Evolutionary conservation across 2,113 vertebrate genomes (phyloP), one percentile per base, ranked within the genome.

Genomic region (Sciurus niger): DNA sequence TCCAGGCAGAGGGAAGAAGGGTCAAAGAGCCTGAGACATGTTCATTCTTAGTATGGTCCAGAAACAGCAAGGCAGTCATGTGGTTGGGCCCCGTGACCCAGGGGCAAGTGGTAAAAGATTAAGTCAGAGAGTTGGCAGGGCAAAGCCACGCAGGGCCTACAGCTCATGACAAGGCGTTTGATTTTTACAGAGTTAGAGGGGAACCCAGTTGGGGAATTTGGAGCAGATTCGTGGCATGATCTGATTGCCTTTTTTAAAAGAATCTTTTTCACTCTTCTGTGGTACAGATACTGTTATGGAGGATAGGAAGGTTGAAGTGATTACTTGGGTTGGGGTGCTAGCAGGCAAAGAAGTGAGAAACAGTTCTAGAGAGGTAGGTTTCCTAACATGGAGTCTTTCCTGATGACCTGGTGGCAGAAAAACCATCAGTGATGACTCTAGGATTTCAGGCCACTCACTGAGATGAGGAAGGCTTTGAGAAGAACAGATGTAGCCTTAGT

Each of bases 11-110:
- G 22, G 17, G 2, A 90, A 34, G 8, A 8, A 48, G 84, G 22
- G 22, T 89, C 17, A 91, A 73, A 58, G 34, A 67, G 43, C 10
- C 58, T 40, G 30, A 78, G 43, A 37, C 8, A 67, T 51, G 20
- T 12, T 8, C 13, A 4, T 32, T 25, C 14, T 46, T n/a, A 22
- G 46, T 3, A 0, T 17, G 28, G 28, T 20, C 24, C n/a, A 46
- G 6, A 92, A 43, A 67, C 1, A 86, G 48, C 22, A 85, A 67
- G 18, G 10, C 46, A 72, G 3, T 34, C 24, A 6, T 70, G 53
- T 32, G 6, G 17, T 80, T 32, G 17, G 40, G 43, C 9, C 46
- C 4, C 46, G 9, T 20, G n/a, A 74, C 25, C 8, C 18, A 86
- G 58, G n/a, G 40, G 2, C 22, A 32, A 10, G 14, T 48, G 24